phyloP scores from a whole-genome alignment of 2,113 vertebrate genomes.

The Leptobrachium leishanense region DNA sequence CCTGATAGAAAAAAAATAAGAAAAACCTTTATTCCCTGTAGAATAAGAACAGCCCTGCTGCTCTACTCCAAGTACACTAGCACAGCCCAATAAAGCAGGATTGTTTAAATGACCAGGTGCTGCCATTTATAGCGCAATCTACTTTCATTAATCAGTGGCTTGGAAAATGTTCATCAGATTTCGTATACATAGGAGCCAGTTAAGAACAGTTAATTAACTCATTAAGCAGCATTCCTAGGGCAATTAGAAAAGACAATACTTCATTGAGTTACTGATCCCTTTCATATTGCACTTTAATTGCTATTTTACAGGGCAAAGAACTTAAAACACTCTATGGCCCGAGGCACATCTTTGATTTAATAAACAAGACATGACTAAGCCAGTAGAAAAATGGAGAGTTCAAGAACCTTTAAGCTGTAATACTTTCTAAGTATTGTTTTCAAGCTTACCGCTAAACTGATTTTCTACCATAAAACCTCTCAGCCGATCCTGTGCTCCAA shows the following conservation, averaged over 20 bases:
- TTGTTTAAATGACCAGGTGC: conserved; percentile 30
- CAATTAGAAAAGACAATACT: conserved; percentile 62
- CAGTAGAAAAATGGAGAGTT: neutral
- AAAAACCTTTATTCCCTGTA: neutral
- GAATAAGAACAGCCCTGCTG: neutral
- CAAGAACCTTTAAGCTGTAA: neutral
- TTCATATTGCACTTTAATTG: conserved; percentile 60
- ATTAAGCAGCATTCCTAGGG: conserved; percentile 62
- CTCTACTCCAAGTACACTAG: neutral
- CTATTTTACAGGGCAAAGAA: conserved; percentile 53
- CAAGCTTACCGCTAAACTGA: neutral
- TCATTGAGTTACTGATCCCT: conserved; percentile 62
- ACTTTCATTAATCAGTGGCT: conserved; percentile 54
- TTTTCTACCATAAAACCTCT: neutral
- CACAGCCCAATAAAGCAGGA: neutral
- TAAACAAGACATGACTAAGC: conserved; percentile 29
- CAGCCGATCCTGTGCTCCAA: neutral
- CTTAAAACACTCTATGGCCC: conserved; percentile 21
- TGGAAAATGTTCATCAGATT: conserved; percentile 56
- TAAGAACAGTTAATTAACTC: conserved; percentile 64
- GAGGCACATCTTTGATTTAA: conserved; percentile 2
- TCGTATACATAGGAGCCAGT: conserved; percentile 53
- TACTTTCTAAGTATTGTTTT: conserved; percentile 2
- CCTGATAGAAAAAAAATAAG: too few relatives aligned
- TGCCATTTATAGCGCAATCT: conserved; percentile 48